Percentiles rank a stretch among this genome's conserved stretches.
Conservation (phyloP, 2,797 vertebrate species). For the Falco berigora region DNA sequence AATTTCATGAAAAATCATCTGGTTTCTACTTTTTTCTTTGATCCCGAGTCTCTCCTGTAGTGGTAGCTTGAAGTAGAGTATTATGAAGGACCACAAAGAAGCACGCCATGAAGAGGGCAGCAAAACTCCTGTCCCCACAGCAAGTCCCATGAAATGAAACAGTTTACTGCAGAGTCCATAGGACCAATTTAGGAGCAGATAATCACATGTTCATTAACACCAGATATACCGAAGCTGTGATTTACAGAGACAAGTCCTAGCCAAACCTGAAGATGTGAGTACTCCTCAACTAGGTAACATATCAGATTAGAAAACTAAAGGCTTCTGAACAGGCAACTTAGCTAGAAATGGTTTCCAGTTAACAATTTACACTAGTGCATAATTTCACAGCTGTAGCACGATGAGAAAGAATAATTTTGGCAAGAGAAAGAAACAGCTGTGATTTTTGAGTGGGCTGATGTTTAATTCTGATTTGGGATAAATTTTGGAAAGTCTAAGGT, state of each 20-base stretch:
- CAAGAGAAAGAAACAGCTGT: constrained; percentile 33
- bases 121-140: background rate
- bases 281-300: background rate
- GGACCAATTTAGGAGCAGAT: background rate
- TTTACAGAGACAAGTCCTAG: background rate
- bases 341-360: background rate
- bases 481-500: constrained; percentile 9
- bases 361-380: background rate
- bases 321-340: background rate
- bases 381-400: background rate
- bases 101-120: background rate
- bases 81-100: background rate
- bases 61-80: accelerated
- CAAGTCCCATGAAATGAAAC: background rate
- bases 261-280: background rate
- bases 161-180: background rate
- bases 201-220: background rate
- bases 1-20: background rate
- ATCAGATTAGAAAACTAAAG: background rate
- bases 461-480: constrained; percentile 7
- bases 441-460: constrained; percentile 1
- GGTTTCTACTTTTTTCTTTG: background rate
- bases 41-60: background rate
- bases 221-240: background rate
- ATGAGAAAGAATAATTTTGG: constrained; percentile 20